Conservation (phyloP, 2,888 invertebrate species). For the Trypoxylon attenuatum region DNA sequence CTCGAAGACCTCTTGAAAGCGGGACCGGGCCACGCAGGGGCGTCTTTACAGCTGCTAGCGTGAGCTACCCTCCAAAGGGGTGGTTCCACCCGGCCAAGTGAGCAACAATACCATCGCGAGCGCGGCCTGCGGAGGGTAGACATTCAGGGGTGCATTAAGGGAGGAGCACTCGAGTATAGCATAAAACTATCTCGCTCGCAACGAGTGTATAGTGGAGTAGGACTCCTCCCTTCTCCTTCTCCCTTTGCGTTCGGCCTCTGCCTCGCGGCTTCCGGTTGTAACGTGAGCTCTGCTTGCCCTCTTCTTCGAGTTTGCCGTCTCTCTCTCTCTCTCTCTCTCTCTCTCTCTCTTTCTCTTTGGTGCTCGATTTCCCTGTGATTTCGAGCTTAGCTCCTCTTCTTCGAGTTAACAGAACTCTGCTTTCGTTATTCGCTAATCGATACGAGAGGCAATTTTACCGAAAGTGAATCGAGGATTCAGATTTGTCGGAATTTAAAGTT, state of each 20-base stretch:
- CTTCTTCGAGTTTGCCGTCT: constrained; percentile 51
- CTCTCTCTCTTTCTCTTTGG: constrained; percentile 7
- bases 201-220: constrained; percentile 60
- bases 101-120: constrained; percentile 64
- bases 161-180: constrained; percentile 71
- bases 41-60: too few relatives aligned
- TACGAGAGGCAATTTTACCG: too few relatives aligned
- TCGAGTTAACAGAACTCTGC: constrained; percentile 15
- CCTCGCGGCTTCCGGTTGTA: constrained; percentile 73
- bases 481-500: too few relatives aligned
- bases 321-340: constrained; percentile 6
- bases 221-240: constrained; percentile 56
- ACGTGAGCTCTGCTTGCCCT: constrained; percentile 62
- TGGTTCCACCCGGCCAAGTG: too few relatives aligned
- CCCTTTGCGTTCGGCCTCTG: constrained; percentile 55
- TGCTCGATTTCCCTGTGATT: too few relatives aligned
- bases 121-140: constrained; percentile 42
- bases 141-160: constrained; percentile 64
- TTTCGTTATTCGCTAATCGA: constrained; percentile 9
- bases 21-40: too few relatives aligned
- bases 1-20: too few relatives aligned
- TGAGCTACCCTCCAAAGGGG: too few relatives aligned
- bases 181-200: constrained; percentile 62
- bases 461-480: too few relatives aligned
- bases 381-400: constrained; percentile 22